Evolutionary conservation across 2,113 vertebrate species (phyloP).

Genomic region (Marcusenius ussheri): DNA sequence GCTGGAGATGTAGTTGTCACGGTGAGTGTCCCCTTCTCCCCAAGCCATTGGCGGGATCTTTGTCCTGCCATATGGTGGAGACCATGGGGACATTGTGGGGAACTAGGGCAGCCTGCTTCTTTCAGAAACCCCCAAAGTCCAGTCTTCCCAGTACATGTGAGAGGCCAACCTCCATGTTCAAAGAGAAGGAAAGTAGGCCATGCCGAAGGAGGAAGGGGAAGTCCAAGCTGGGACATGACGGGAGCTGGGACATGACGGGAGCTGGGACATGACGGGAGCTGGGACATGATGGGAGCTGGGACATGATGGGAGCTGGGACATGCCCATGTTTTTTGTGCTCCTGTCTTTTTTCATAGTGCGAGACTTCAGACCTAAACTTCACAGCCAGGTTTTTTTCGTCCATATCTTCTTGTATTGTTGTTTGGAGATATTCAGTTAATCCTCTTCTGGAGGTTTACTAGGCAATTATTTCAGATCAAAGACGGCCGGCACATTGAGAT

Average conservation of each 20-base stretch:
- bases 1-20: constrained; percentile 12
- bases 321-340: background rate
- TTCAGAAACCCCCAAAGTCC: constrained; percentile 22
- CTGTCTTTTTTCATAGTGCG: background rate
- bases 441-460: background rate
- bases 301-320: too few relatives aligned
- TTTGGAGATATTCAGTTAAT: background rate
- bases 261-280: too few relatives aligned
- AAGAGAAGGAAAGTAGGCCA: constrained; percentile 38
- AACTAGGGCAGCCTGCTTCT: constrained; percentile 38
- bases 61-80: constrained; percentile 41
- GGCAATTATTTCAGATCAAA: background rate
- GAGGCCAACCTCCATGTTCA: constrained; percentile 3
- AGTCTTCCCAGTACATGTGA: background rate
- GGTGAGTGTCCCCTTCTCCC: constrained; percentile 1
- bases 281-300: too few relatives aligned
- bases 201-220: constrained; percentile 25
- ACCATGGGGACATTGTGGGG: constrained; percentile 33
- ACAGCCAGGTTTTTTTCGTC: background rate
- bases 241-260: too few relatives aligned
- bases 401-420: background rate
- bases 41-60: constrained; percentile 26
- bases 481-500: background rate
- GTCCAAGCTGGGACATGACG: constrained; percentile 30
- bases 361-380: background rate